Base-by-base conservation (phyloP, 2,888 invertebrate genomes). In the Mythimna impura region DNA sequence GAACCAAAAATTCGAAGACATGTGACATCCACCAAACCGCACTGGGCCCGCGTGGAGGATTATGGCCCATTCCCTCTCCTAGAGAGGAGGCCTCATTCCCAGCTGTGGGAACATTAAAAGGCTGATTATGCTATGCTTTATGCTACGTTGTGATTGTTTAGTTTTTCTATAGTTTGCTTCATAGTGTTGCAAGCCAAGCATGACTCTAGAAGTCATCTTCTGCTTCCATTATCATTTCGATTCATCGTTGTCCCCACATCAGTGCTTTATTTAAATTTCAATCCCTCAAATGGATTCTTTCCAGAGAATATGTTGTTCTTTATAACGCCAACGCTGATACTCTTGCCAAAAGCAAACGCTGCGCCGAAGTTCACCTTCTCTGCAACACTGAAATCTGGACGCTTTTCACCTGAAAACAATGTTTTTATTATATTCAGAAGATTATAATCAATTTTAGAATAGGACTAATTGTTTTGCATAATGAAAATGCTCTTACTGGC, bases 341-440 rank as follows among this genome's bases (percentile, higher is more conserved):
- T 73, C 12, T 25, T 57, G 73, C 61, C 58, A 12, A 73, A 0
- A 14, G 40, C 73, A 3, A 73, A 63, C 14, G 63, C 73, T 57
- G 57, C 62, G 3, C 73, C 73, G 20, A 63, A n/a, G 58, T 64
- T 62, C 22, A 73, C 73, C 17, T 52, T 73, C 20, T 73, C 73
- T 0, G 64, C 0, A 36, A 73, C 9, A 30, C 63, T 63, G 20
- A 63, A 73, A 14, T 73, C 73, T 1, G 63, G 64, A 10, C 73
- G 58, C 52, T 9, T 64, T 43, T 34, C 43, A 43, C 40, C 73
- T 73, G 73, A 60, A 73, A 73, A 5, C 3, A 61, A 61, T n/a
- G 6, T 25, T 12, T 40, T 25, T 22, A 2, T 47, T 47, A 47
- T 17, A 43, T 14, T 14, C 14, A 43, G 14, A 43, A 12, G 43